Percentiles rank a stretch among this genome's conserved stretches.
Conservation (phyloP, 2,797 vertebrate genomes). For the Tinamus major region DNA sequence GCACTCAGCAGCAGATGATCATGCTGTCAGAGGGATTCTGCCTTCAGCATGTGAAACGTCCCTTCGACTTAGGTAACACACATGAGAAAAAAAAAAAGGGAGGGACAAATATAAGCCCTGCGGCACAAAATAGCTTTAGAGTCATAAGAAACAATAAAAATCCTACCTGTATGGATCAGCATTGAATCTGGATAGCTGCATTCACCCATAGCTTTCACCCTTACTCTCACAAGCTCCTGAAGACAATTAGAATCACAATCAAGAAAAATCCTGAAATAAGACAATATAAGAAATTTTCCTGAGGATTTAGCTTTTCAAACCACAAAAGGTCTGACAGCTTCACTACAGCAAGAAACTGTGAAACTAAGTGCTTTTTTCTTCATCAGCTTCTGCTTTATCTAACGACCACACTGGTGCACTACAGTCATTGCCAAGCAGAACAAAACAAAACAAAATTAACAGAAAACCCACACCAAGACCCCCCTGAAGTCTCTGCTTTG, state of each 20-base stretch:
- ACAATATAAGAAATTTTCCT: not conserved
- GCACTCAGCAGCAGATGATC: not conserved
- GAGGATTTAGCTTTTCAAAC: not conserved
- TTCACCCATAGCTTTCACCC: too few species aligned
- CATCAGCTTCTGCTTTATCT: not conserved
- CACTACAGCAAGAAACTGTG: not conserved
- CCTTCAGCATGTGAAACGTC: constrained; percentile 43
- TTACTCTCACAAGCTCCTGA: not conserved
- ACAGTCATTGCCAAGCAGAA: not conserved
- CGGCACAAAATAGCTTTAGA: not conserved
- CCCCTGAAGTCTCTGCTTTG: not conserved
- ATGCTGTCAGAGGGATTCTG: constrained; percentile 36
- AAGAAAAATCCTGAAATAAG: not conserved
- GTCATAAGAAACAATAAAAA: not conserved
- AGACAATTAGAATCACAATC: not conserved
- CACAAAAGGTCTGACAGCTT: not conserved
- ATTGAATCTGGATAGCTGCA: not conserved
- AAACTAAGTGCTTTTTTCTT: not conserved
- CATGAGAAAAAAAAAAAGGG: not conserved
- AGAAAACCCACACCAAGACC: too few species aligned
- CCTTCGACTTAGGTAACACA: not conserved
- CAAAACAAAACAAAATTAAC: too few species aligned
- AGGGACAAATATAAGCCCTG: not conserved
- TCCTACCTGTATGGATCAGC: not conserved
- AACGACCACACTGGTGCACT: not conserved